Base-by-base conservation (phyloP, 2,888 invertebrate species). In the Anodontia alba region DNA sequence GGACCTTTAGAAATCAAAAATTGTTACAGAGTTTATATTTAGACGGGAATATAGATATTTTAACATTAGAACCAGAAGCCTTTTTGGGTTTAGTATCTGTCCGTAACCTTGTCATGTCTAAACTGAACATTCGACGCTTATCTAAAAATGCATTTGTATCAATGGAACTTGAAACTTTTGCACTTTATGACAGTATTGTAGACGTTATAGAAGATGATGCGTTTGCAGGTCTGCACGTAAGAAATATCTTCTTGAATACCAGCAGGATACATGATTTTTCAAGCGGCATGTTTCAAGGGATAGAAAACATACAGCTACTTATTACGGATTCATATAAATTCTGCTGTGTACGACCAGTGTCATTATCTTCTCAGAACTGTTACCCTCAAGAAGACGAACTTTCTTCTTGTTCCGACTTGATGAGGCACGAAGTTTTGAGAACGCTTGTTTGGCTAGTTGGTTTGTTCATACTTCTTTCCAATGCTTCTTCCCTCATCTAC, bases 341-440 rank as follows among this genome's bases (percentile, higher is more conserved):
- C 26, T 81, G 83, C 71, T 87, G 83, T 46, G 38, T 80, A 2
- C 75, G 73, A 23, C 85, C 85, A 0, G 0, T 17, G 20, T 17
- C 29, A 49, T 12, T 71, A 82, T 1, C n/a, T 7, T 76, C 70
- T 15, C 38, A 80, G 15, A 72, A 79, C 66, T 88, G 88, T 49
- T 46, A 70, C 42, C 83, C 87, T 1, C 42, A 86, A 26, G 83
- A 84, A 20, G 81, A 84, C 54, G 77, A 69, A 46, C 83, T 89
- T 67, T 87, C 89, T n/a, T 88, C 88, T 1, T 90, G 90, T 75
- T 77, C 78, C 15, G 86, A 90, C 38, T 68, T 90, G 23, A 74
- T 90, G 62, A 69, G 77, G 29, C 76, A 83, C 23, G 67, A 74
- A 1, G 43, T 80, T n/a, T 67, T 88, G 1, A 68, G 84, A 20